Conservation (phyloP, 2,888 invertebrate species). For the Xanthostigma xanthostigma region DNA sequence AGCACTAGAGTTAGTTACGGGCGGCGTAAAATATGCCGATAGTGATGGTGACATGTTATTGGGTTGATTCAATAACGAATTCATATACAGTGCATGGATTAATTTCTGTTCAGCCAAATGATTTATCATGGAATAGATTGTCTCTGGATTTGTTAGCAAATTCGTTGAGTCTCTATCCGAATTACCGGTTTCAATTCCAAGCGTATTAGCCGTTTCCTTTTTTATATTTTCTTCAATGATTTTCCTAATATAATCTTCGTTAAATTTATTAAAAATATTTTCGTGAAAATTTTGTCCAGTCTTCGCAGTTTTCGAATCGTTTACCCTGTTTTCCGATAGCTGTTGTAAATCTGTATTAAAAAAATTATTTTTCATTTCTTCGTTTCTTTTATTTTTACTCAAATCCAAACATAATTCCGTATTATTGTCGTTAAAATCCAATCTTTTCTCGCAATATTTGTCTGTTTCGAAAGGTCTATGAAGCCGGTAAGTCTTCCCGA, state of each 20-base stretch:
- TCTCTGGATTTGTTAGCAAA: slow-evolving; percentile 17
- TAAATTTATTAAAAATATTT: slow-evolving; percentile 3
- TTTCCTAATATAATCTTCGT: slow-evolving; percentile 10
- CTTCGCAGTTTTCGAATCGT: background rate
- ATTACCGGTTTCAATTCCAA: slow-evolving; percentile 6
- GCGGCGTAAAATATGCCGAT: too few species aligned
- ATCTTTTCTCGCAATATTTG: slow-evolving; percentile 12
- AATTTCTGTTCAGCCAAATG: slow-evolving; percentile 30
- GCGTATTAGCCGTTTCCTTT: slow-evolving; percentile 16
- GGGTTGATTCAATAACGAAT: slow-evolving; percentile 21
- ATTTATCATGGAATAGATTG: slow-evolving; percentile 27
- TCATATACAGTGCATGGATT: slow-evolving; percentile 32
- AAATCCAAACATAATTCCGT: slow-evolving; percentile 3
- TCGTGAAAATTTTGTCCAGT: background rate
- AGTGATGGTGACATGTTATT: slow-evolving; percentile 6
- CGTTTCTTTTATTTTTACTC: background rate
- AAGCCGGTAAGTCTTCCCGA: slow-evolving; percentile 8
- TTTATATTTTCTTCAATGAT: slow-evolving; percentile 16
- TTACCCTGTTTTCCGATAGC: background rate
- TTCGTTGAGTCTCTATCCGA: background rate
- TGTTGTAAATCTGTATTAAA: too few species aligned
- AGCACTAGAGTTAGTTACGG: background rate
- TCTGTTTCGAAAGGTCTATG: slow-evolving; percentile 8
- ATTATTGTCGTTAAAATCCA: too few species aligned
- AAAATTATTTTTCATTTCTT: background rate